Evolutionary conservation across 1,140 invertebrate species (phyloP).

Genomic region (Saxidomus purpurata): DNA sequence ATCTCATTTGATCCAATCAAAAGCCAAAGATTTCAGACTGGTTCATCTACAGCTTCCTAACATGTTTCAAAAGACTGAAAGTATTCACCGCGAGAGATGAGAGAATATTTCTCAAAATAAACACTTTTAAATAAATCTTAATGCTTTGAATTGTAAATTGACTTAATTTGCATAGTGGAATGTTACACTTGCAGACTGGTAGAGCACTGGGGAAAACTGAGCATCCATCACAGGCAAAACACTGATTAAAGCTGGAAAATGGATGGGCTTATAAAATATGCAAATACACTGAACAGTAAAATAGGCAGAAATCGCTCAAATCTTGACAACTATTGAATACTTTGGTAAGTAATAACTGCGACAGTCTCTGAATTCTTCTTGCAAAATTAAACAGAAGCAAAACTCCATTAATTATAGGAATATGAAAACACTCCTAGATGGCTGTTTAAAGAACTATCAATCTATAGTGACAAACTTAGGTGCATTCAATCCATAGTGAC

Average conservation of each 20-base stretch:
- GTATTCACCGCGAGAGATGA: no score
- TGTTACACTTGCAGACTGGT: not conserved
- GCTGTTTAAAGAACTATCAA: no score
- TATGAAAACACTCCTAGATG: no score
- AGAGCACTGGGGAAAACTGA: not conserved
- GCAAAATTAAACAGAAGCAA: no score
- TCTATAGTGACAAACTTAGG: no score
- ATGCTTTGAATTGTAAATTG: slow-evolving; percentile 19
- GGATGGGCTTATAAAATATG: slow-evolving; percentile 34
- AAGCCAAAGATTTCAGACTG: no score
- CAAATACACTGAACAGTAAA: not conserved
- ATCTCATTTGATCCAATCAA: no score
- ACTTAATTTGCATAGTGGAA: slow-evolving; percentile 16
- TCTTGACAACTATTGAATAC: not conserved
- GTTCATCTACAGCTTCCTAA: no score
- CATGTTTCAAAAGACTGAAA: no score
- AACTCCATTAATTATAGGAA: no score
- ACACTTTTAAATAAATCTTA: slow-evolving; percentile 12
- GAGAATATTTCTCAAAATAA: not conserved
- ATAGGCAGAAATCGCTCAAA: not conserved
- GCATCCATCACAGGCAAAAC: not conserved
- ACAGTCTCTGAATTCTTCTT: not conserved
- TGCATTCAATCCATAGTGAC: no score
- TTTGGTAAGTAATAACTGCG: slow-evolving; percentile 2
- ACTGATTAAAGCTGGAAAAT: slow-evolving; percentile 10